Conservation (phyloP, 2,113 vertebrate genomes). For the Cyanoderma ruficeps region DNA sequence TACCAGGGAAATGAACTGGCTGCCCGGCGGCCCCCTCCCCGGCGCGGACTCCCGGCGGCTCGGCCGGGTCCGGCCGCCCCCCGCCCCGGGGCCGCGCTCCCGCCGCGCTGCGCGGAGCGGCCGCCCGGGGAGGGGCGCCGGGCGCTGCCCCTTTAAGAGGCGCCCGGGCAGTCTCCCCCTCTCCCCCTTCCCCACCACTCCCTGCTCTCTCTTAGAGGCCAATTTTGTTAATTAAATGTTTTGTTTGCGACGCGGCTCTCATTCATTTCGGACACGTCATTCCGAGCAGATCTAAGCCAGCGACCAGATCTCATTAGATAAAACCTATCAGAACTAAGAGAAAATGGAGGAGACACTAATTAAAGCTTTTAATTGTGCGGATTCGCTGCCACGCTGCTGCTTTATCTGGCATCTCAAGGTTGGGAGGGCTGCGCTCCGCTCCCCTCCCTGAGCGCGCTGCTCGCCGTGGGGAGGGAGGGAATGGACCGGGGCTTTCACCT, state of each 20-base stretch:
- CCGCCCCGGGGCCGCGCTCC: neutral
- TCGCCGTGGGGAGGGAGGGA: neutral
- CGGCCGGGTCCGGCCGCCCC: neutral
- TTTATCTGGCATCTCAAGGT: conserved; percentile 92
- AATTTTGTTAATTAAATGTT: conserved; percentile 99
- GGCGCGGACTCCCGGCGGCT: conserved; percentile 18
- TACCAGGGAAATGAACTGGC: conserved; percentile 89
- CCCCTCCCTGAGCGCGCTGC: conserved; percentile 21
- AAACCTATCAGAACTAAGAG: conserved; percentile 99
- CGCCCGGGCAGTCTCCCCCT: conserved; percentile 72
- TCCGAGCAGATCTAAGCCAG: conserved; percentile 97
- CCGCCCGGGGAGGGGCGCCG: neutral
- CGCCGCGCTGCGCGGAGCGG: neutral
- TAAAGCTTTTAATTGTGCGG: conserved; percentile 99
- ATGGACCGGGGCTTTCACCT: neutral
- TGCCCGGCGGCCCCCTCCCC: conserved; percentile 65
- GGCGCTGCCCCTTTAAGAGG: conserved; percentile 85
- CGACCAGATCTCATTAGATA: conserved; percentile 99
- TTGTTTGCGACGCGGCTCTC: conserved; percentile 99
- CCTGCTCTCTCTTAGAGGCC: conserved; percentile 89
- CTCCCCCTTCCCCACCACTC: conserved; percentile 61
- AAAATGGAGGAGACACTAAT: conserved; percentile 99
- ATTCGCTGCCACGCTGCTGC: conserved; percentile 92
- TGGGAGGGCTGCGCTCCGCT: conserved; percentile 65
- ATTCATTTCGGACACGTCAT: conserved; percentile 99